These are phyloP conservation scores for Andrena hattorfiana DNA, from an alignment of 2,888 invertebrate species.

Conservation along the genomic window DNA sequence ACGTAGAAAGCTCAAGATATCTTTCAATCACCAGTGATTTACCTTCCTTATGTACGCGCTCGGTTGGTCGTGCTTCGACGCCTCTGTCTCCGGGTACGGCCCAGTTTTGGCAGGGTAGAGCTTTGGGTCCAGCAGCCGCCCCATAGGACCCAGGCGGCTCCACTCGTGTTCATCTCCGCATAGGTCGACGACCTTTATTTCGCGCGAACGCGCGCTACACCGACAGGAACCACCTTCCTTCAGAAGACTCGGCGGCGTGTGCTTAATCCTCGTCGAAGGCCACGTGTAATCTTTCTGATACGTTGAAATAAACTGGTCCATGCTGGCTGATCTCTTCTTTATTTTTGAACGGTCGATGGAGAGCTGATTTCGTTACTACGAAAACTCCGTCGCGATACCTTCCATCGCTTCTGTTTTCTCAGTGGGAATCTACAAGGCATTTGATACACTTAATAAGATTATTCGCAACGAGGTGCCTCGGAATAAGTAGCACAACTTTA, in stretches of 20 bases:
- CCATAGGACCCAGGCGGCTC: conserved; percentile 87
- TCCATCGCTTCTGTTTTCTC: neutral
- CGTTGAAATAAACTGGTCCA: conserved; percentile 86
- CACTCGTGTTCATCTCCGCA: conserved; percentile 76
- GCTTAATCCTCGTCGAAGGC: conserved; percentile 85
- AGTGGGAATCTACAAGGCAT: neutral
- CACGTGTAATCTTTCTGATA: conserved; percentile 89
- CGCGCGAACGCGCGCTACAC: conserved; percentile 15
- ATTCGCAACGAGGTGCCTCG: neutral
- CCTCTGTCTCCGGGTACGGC: conserved; percentile 86
- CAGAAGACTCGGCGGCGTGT: neutral
- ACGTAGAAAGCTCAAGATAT: neutral
- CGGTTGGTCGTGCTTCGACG: conserved; percentile 87
- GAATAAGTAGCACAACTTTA: too few species aligned
- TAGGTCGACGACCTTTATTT: conserved; percentile 19
- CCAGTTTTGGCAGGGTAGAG: conserved; percentile 87
- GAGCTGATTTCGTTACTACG: neutral
- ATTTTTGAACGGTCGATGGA: neutral
- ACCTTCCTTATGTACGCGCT: conserved; percentile 88
- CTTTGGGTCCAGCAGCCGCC: conserved; percentile 88
- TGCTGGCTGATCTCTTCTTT: neutral
- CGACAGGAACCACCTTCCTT: conserved; percentile 19
- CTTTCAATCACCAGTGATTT: conserved; percentile 32
- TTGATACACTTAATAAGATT: neutral
- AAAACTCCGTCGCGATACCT: neutral